Percentiles rank a stretch among this genome's conserved stretches.
Conservation (phyloP, 2,797 vertebrate genomes). For the Karalla daura region DNA sequence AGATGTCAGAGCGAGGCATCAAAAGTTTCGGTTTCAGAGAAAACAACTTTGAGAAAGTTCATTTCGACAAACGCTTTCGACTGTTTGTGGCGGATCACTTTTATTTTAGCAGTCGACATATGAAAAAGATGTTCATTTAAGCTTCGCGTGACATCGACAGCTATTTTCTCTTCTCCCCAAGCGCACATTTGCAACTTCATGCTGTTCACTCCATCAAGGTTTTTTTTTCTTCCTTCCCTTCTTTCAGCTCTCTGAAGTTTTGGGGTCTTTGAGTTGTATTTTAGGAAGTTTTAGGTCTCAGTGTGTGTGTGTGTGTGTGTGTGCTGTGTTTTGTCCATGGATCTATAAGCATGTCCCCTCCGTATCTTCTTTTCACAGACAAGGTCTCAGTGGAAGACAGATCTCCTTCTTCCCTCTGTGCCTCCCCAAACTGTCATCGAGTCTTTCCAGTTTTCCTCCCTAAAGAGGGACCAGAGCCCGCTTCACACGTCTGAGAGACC, state of each 20-base stretch:
- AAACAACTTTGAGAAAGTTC: slow-evolving; percentile 24
- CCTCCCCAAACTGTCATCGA: slow-evolving; percentile 70
- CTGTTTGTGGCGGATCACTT: slow-evolving; percentile 34
- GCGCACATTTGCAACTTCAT: slow-evolving; percentile 56
- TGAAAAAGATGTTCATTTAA: slow-evolving; percentile 39
- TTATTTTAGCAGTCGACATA: slow-evolving; percentile 29
- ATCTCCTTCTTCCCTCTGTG: slow-evolving; percentile 69
- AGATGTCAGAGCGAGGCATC: slow-evolving; percentile 25
- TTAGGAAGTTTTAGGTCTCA: slow-evolving; percentile 48
- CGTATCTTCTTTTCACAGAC: slow-evolving; percentile 80
- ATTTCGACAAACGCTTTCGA: slow-evolving; percentile 31
- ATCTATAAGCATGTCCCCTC: slow-evolving; percentile 73
- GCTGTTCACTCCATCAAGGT: slow-evolving; percentile 54
- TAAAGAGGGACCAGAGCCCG: slow-evolving; percentile 68
- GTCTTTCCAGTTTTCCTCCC: slow-evolving; percentile 74
- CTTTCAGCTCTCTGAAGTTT: slow-evolving; percentile 53
- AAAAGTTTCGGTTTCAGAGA: slow-evolving; percentile 41
- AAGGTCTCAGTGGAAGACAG: slow-evolving; percentile 79
- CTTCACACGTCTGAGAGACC: slow-evolving; percentile 69
- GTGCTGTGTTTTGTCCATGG: slow-evolving; percentile 59
- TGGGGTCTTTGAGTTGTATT: slow-evolving; percentile 56
- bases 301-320: slow-evolving; percentile 5
- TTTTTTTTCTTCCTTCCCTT: neutral
- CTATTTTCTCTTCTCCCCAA: slow-evolving; percentile 66
- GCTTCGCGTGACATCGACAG: slow-evolving; percentile 47